Evolutionary conservation across 2,113 vertebrate species (phyloP).

Genomic region (Recurvirostra avosetta): DNA sequence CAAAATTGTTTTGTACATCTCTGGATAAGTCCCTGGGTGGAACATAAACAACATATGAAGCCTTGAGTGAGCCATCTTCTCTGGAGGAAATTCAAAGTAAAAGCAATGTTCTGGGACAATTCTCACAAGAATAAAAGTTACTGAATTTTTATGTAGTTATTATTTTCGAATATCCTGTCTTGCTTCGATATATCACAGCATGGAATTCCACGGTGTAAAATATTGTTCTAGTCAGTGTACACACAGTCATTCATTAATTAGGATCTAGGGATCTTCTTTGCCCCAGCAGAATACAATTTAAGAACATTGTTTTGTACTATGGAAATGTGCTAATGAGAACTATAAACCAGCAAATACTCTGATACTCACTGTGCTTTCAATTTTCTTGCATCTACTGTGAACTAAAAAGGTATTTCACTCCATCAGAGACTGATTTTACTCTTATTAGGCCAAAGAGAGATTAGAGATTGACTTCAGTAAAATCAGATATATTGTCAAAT

Average conservation of each 20-base stretch:
- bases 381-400: slow-evolving; percentile 15
- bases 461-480: not conserved
- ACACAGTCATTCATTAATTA: slow-evolving; percentile 21
- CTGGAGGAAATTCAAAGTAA: not conserved
- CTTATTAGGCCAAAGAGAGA: not conserved
- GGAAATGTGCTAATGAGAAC: slow-evolving; percentile 30
- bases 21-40: not conserved
- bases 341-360: slow-evolving; percentile 19
- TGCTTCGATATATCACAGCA: not conserved
- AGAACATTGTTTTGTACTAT: not conserved
- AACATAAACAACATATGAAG: not conserved
- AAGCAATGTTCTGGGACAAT: slow-evolving; percentile 24
- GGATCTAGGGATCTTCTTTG: slow-evolving; percentile 4
- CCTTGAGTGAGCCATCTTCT: not conserved
- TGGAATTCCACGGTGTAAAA: slow-evolving; percentile 33
- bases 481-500: not conserved
- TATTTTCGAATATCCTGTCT: not conserved
- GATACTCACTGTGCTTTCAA: slow-evolving; percentile 32
- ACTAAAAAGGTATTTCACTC: slow-evolving; percentile 10
- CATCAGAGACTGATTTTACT: not conserved
- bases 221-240: not conserved
- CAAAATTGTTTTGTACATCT: not conserved
- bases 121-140: slow-evolving; percentile 6
- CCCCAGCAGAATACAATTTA: slow-evolving; percentile 32
- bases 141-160: slow-evolving; percentile 3